Base-by-base conservation (phyloP, 1,140 invertebrate species). In the Bacillus rossius region DNA sequence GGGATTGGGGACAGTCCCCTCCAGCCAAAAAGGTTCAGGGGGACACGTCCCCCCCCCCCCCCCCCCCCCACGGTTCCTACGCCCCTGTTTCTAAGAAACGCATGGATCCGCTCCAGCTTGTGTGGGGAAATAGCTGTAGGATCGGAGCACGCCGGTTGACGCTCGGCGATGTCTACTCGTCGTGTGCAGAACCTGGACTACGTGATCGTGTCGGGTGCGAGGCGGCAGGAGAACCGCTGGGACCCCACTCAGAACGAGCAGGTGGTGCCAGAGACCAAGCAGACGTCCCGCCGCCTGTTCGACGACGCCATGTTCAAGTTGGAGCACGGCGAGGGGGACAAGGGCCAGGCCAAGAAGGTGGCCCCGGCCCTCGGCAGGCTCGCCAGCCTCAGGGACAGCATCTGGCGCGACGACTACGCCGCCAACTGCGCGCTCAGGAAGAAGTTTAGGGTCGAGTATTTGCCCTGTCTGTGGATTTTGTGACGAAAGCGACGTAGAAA, bases 181-280 rank as follows among this genome's bases (percentile, higher is more conserved):
- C 29, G 10, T 61, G 77, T 79, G 57, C 69, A 96, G 91, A 99
- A 99, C 78, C 80, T 99, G 66, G 96, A 99, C 73, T 99, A 99
- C 81, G 85, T 93, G 2, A 93, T 99, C 55, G 81, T 98, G 1
- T 91, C 87, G 65, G 98, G 98, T 8, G 96, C 96, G 3, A 80
- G 94, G 65, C 76, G 98, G 14, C 97, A 99, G 76, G 97, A 99
- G 74, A 94, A 95, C 73, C 81, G 97, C 65, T 99, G 96, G 95
- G 96, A 99, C 79, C 94, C 97, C 0, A 87, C 85, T 48, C 86
- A 96, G 67, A 98, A 99, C 83, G 96, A 93, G 57, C 96, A 99
- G 73, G 85, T 93, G 63, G 88, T 93, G 1, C 88, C 91, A 1
- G 88, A 93, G 72, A 93, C 92, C 5, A 96, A 96, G 72, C 87